Base-by-base conservation (phyloP, 2,888 invertebrate species). In the Sphinx pinastri region DNA sequence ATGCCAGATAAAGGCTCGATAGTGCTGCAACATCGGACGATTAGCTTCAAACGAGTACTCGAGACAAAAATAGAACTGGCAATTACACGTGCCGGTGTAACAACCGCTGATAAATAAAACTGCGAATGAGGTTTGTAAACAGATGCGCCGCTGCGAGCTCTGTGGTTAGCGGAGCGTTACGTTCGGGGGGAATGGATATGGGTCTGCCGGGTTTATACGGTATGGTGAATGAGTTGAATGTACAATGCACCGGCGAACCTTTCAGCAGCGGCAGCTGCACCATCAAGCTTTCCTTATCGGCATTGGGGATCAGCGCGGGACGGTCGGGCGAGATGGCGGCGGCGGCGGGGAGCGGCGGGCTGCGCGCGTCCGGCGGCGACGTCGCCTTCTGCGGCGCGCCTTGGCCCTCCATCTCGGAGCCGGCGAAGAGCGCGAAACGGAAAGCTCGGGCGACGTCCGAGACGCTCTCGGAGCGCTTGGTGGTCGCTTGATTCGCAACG, bases 401-500 rank as follows among this genome's bases (percentile, higher is more conserved):
- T 83, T 88, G 89, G 82, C 87, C 89, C 82, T 92, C 89, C 91
- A 91, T 91, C 79, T 83, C 85, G 83, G 83, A 78, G 77, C 86
- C 87, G 79, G 85, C 86, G 84, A 90, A 85, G 78, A 92, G 85
- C 74, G 93, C 94, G 81, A 94, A 91, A 58, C 94, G 91, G 79
- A 94, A 94, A 75, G 94, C 94, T 76, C 93, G 88, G 74, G 94
- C 93, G 71, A 94, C 91, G 91, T 93, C 93, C 72, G 93, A 89
- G 70, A 92, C 92, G 79, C 91, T 92, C 84, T 91, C 91, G 72
- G 91, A 88, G 73, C 92, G 91, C 88, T 94, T 89, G 88, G 90
- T 81, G 90, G 85, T 78, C 77, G 87, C 81, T 79, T 95, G 95
- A 79, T 95, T 95, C 73, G 97, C 97, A 81, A 97, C 96, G 83